A percentile compares a stretch with the other conserved stretches of the same genome.
Conservation (phyloP, 2,888 invertebrate species). For the Pseudococcus longispinus region DNA sequence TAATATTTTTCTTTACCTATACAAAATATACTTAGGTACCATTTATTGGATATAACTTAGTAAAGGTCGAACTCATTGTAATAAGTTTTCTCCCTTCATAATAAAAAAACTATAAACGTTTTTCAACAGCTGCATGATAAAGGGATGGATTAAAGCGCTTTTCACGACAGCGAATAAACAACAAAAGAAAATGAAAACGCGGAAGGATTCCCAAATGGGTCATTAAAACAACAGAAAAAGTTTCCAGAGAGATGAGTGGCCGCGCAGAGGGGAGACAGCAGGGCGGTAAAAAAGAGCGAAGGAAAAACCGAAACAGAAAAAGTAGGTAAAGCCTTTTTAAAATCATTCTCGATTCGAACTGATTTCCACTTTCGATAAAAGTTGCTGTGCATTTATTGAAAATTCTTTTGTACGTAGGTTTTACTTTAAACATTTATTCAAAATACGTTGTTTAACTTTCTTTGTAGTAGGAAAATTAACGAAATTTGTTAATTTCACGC, state of each 20-base stretch:
- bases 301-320: constrained; percentile 34
- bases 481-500: constrained; percentile 27
- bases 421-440: constrained; percentile 15
- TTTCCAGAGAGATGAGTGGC: background rate
- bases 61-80: constrained; percentile 52
- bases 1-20: background rate
- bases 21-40: background rate
- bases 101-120: constrained; percentile 55
- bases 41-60: constrained; percentile 11
- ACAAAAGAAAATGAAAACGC: constrained; percentile 55
- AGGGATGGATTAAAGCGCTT: constrained; percentile 45
- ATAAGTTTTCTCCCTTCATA: constrained; percentile 47
- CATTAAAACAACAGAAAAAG: constrained; percentile 53
- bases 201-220: constrained; percentile 54
- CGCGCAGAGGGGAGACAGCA: no score
- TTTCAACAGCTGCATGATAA: constrained; percentile 51
- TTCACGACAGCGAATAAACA: constrained; percentile 44
- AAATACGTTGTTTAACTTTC: constrained; percentile 11
- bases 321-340: background rate
- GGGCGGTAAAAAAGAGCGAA: no score
- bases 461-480: background rate
- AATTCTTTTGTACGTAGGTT: constrained; percentile 3
- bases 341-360: constrained; percentile 49
- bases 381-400: constrained; percentile 16
- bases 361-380: constrained; percentile 45